Evolutionary conservation across 1,140 invertebrate genomes (phyloP).

Genomic region (Orchesella cincta): DNA sequence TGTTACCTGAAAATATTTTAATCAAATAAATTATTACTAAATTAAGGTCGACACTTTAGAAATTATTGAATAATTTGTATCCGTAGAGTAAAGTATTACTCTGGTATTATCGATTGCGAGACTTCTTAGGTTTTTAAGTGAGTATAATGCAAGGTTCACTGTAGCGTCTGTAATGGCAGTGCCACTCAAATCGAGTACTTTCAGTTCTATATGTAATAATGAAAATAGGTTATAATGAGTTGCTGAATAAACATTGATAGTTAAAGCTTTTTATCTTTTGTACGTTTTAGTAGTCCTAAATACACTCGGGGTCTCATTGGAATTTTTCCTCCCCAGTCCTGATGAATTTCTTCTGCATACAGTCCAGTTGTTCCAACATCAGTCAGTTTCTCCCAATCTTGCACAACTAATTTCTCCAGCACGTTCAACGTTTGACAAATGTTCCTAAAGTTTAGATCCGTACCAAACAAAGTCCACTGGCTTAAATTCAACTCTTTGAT

Average conservation of each 20-base stretch:
- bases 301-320: neutral
- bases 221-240: too few relatives aligned
- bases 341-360: neutral
- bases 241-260: too few relatives aligned
- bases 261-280: too few relatives aligned
- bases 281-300: neutral
- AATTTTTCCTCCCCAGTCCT: neutral
- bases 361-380: conserved; percentile 38
- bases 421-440: conserved; percentile 33
- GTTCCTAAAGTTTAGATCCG: conserved; percentile 38
- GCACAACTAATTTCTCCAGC: conserved; percentile 27
- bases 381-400: conserved; percentile 35
- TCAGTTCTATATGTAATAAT: conserved; percentile 6
- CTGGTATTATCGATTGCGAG: conserved; percentile 1
- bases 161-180: conserved; percentile 18
- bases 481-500: conserved; percentile 33
- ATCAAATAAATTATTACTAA: neutral
- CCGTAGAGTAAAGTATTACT: neutral
- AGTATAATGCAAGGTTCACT: neutral
- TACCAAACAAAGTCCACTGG: conserved; percentile 37
- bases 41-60: neutral
- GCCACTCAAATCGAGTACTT: neutral
- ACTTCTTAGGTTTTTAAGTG: neutral
- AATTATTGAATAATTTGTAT: neutral
- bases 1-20: conserved; percentile 28